Evolutionary conservation across 2,888 invertebrate species (phyloP).

Genomic region (Rhimphoctona megacephalus): DNA sequence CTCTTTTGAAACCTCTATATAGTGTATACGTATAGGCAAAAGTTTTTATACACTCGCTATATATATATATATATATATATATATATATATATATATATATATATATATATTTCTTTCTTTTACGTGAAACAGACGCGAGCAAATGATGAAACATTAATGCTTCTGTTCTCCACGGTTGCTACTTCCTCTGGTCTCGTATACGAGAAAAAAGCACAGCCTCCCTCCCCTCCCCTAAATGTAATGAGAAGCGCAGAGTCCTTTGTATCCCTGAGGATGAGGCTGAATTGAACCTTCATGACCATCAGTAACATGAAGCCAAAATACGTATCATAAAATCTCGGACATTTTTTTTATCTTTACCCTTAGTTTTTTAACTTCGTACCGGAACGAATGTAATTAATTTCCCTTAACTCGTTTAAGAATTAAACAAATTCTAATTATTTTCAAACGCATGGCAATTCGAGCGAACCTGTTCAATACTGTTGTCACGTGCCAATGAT

Average conservation of each 20-base stretch:
- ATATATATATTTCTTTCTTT: conserved; percentile 11
- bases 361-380: not conserved
- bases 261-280: conserved; percentile 50
- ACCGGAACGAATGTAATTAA: not conserved
- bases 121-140: conserved; percentile 33
- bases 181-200: not conserved
- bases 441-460: no score
- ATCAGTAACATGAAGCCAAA: conserved; percentile 41
- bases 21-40: not conserved
- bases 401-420: not conserved
- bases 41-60: not conserved
- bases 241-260: conserved; percentile 35
- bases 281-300: conserved; percentile 48
- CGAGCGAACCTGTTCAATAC: no score
- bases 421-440: not conserved
- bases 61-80: no score
- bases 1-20: not conserved
- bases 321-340: conserved; percentile 25
- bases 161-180: conserved; percentile 47
- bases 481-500: no score
- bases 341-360: conserved; percentile 29
- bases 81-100: no score
- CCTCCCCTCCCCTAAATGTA: conserved; percentile 1
- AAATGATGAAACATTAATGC: conserved; percentile 69
- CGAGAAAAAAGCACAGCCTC: not conserved